phyloP scores from a whole-genome alignment of 1,140 invertebrate genomes.

The Homalodisca vitripennis region DNA sequence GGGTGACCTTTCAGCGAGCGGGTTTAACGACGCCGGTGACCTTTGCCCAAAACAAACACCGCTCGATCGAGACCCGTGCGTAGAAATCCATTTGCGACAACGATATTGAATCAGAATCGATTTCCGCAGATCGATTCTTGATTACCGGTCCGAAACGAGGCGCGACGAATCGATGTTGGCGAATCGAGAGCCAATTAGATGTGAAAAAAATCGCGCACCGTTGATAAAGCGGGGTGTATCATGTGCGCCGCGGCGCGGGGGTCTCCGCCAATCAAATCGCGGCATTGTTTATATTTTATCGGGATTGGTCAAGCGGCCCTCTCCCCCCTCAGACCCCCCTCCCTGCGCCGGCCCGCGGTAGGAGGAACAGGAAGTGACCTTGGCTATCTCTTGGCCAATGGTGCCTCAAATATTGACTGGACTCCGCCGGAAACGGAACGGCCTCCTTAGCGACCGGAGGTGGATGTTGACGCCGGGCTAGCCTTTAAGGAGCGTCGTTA shows the following conservation, averaged over 20 bases:
- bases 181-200: background rate
- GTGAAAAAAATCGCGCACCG: background rate
- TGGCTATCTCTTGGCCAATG: too few species aligned
- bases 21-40: too few species aligned
- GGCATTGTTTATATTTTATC: background rate
- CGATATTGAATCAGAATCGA: background rate
- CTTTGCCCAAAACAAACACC: too few species aligned
- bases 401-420: too few species aligned
- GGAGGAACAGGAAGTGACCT: background rate
- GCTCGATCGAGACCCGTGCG: background rate
- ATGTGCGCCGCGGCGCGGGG: too few species aligned
- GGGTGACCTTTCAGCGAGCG: too few species aligned
- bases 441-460: too few species aligned
- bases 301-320: background rate
- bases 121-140: background rate
- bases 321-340: background rate
- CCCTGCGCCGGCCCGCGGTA: background rate
- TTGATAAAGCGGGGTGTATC: too few species aligned
- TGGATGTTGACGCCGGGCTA: too few species aligned
- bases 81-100: background rate
- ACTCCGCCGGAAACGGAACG: too few species aligned
- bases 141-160: background rate
- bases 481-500: too few species aligned
- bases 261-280: background rate
- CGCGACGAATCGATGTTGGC: background rate